phyloP scores from a whole-genome alignment of 2,113 vertebrate species.

The Spermophilus dauricus region DNA sequence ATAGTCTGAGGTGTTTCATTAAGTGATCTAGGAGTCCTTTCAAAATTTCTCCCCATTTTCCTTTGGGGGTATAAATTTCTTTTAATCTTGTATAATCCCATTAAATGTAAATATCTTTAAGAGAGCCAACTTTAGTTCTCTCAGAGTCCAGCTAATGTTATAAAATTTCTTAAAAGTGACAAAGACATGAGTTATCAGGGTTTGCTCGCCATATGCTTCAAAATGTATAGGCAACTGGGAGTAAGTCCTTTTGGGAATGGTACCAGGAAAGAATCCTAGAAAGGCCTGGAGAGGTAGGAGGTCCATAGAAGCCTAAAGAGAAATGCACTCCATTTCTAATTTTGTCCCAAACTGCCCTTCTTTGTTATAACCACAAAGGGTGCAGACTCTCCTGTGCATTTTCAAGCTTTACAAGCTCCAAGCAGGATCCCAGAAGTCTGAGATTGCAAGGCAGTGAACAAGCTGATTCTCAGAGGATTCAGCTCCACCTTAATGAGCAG shows the following conservation, averaged over 20 bases:
- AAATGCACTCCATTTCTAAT: not conserved
- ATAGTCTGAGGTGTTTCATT: not conserved
- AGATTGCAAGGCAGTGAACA: not conserved
- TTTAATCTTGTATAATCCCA: constrained; percentile 41
- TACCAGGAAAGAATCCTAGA: not conserved
- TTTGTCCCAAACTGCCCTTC: constrained; percentile 5
- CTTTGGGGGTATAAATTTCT: constrained; percentile 26
- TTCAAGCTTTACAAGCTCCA: not conserved
- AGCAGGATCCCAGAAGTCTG: not conserved
- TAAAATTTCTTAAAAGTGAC: constrained; percentile 15
- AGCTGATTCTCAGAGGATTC: not conserved
- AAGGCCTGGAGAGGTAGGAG: not conserved
- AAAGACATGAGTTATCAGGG: constrained; percentile 10
- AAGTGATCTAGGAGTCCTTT: constrained; percentile 16
- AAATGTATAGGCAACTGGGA: constrained; percentile 11
- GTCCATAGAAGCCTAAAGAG: not conserved
- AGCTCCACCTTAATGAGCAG: not conserved
- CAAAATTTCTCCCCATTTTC: not conserved
- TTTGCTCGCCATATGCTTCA: not conserved
- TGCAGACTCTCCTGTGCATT: not conserved
- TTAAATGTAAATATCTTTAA: constrained; percentile 27
- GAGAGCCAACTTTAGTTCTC: not conserved
- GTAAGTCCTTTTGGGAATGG: not conserved
- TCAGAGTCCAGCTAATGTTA: not conserved
- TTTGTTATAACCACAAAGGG: not conserved